Conservation (phyloP, 2,113 vertebrate species). For the Mystacornis crossleyi region DNA sequence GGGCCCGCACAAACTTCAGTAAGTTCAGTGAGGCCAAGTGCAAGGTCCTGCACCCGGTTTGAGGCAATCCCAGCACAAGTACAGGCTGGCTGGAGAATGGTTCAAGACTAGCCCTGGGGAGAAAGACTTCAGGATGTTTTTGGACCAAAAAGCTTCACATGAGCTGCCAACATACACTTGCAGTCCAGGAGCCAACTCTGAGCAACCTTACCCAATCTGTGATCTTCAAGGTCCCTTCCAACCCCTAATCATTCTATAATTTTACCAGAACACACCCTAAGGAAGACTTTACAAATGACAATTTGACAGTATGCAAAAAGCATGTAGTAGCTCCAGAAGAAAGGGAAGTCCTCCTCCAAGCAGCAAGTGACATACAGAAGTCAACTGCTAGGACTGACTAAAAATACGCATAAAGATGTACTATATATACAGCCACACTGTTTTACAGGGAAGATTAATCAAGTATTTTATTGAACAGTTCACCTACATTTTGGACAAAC, state of each 20-base stretch:
- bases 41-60: neutral
- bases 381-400: neutral
- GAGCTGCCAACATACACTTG: neutral
- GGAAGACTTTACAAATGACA: neutral
- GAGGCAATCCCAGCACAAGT: neutral
- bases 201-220: neutral
- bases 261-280: neutral
- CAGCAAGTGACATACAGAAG: neutral
- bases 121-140: neutral
- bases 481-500: neutral
- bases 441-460: neutral
- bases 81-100: neutral
- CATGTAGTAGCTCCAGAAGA: neutral
- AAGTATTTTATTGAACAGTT: neutral
- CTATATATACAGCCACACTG: neutral
- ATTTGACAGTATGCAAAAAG: neutral
- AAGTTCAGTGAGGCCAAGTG: neutral
- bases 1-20: neutral
- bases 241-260: neutral
- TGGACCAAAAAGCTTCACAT: neutral
- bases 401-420: neutral
- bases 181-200: neutral
- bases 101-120: neutral
- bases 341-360: neutral
- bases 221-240: neutral